phyloP scores from a whole-genome alignment of 2,888 invertebrate genomes.

The Halictus ligatus region DNA sequence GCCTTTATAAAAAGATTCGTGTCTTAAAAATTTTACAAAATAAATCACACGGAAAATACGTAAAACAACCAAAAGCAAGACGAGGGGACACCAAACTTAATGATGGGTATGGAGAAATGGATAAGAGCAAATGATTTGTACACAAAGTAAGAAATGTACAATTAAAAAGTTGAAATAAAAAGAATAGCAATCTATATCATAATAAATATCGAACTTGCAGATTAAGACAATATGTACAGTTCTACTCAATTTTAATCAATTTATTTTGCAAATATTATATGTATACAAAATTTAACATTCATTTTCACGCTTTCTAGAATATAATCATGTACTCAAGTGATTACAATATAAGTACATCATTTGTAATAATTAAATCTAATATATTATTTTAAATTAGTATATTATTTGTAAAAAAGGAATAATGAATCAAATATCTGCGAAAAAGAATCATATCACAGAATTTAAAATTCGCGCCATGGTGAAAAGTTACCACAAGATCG shows the following conservation, averaged over 20 bases:
- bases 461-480: conserved; percentile 48
- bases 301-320: background rate
- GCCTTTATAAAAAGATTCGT: background rate
- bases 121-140: background rate
- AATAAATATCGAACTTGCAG: background rate
- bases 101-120: background rate
- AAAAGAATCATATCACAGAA: background rate
- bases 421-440: background rate
- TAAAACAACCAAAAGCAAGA: background rate
- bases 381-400: background rate
- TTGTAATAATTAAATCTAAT: background rate
- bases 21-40: background rate
- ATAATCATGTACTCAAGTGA: too few species aligned
- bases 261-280: background rate
- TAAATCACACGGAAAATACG: background rate
- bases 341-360: background rate
- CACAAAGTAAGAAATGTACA: background rate
- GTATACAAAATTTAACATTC: background rate
- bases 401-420: background rate
- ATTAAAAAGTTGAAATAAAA: background rate
- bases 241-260: background rate
- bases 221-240: background rate
- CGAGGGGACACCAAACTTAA: background rate
- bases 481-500: background rate
- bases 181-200: background rate